Evolutionary conservation across 2,888 invertebrate species (phyloP).

Genomic region (Polydrusus pterygomalis): DNA sequence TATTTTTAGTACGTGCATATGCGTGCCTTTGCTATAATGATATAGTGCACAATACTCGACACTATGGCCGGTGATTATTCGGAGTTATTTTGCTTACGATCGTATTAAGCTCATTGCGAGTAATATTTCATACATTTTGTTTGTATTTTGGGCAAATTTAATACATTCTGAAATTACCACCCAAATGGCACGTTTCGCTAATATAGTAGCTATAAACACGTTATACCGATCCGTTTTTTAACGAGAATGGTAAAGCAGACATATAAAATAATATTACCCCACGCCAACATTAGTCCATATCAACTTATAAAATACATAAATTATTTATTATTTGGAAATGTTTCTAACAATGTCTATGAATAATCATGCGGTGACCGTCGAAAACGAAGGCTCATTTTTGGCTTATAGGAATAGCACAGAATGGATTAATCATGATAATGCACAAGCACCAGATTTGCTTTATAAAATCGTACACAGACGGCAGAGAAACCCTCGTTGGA

Average conservation of each 20-base stretch:
- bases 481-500: no score
- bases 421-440: no score
- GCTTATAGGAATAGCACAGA: no score
- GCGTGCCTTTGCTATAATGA: constrained; percentile 66
- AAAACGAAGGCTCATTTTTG: no score
- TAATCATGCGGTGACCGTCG: no score
- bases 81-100: constrained; percentile 47
- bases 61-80: constrained; percentile 40
- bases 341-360: no score
- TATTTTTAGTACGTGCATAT: constrained; percentile 71
- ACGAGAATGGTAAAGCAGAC: constrained; percentile 5
- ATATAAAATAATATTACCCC: constrained; percentile 6
- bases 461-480: no score
- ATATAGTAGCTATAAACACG: constrained; percentile 46
- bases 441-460: no score
- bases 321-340: no score
- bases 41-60: constrained; percentile 61
- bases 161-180: constrained; percentile 54
- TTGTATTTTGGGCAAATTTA: constrained; percentile 60
- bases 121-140: constrained; percentile 59
- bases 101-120: constrained; percentile 47
- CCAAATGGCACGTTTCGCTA: constrained; percentile 52
- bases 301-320: neutral
- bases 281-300: neutral
- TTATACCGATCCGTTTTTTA: constrained; percentile 39